Conservation (phyloP, 2,888 invertebrate genomes). For the Pycnomerus fuliginosus region DNA sequence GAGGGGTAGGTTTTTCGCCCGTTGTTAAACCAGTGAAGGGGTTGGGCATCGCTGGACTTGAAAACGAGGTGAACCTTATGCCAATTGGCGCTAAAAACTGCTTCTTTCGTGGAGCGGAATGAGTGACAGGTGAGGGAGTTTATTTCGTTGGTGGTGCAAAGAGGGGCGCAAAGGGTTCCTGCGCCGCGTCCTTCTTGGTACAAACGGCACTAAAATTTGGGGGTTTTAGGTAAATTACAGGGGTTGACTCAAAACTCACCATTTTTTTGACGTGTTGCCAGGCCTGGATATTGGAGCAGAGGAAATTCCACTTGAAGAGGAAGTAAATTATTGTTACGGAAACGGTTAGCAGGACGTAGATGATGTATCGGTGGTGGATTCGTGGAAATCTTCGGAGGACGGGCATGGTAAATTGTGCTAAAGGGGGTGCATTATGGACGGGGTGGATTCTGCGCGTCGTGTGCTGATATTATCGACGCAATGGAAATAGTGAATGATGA, state of each 20-base stretch:
- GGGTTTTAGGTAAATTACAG: neutral
- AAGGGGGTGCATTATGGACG: too few species aligned
- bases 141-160: constrained; percentile 59
- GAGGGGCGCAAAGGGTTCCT: constrained; percentile 63
- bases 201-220: constrained; percentile 55
- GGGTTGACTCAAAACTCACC: constrained; percentile 43
- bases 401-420: too few species aligned
- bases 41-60: constrained; percentile 54
- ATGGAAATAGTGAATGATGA: too few species aligned
- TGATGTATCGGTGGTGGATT: too few species aligned
- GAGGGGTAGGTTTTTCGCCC: constrained; percentile 55
- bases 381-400: too few species aligned
- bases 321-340: too few species aligned
- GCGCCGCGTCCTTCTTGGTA: constrained; percentile 58
- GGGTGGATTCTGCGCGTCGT: too few species aligned
- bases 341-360: too few species aligned
- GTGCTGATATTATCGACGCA: too few species aligned
- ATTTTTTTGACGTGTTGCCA: constrained; percentile 58
- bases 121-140: constrained; percentile 62
- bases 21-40: constrained; percentile 53
- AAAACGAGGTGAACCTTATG: constrained; percentile 60
- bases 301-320: constrained; percentile 59
- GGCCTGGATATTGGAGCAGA: constrained; percentile 61
- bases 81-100: constrained; percentile 62
- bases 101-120: constrained; percentile 62